Conservation (phyloP, 2,113 vertebrate genomes). For the Plecotus auritus region DNA sequence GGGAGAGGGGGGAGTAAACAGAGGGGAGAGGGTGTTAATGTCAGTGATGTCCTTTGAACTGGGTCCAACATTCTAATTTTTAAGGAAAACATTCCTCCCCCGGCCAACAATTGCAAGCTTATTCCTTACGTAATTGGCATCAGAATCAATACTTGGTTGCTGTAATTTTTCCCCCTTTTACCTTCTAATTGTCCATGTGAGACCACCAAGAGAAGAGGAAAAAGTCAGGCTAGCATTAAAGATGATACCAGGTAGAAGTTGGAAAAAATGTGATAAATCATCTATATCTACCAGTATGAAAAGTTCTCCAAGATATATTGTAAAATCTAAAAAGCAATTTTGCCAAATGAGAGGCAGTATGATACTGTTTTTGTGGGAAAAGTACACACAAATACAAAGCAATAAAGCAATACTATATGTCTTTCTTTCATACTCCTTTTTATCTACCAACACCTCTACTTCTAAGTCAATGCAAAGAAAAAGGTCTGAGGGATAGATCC, state of each 20-base stretch:
- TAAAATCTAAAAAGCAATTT: background rate
- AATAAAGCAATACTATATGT: background rate
- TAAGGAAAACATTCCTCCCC: conserved; percentile 32
- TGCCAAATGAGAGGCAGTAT: background rate
- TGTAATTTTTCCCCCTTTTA: background rate
- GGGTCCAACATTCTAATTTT: conserved; percentile 51
- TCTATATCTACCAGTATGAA: background rate
- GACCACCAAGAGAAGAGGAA: conserved; percentile 19
- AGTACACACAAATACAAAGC: background rate
- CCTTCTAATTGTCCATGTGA: conserved; percentile 19
- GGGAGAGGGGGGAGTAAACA: background rate
- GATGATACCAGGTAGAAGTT: background rate
- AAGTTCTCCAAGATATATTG: background rate
- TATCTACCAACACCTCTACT: background rate
- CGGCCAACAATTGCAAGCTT: conserved; percentile 28
- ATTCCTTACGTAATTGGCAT: conserved; percentile 46
- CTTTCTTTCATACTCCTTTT: background rate
- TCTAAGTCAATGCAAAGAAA: background rate
- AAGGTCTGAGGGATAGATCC: background rate
- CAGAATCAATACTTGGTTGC: background rate
- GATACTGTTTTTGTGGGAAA: background rate
- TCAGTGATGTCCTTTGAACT: conserved; percentile 40
- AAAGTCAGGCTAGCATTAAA: background rate
- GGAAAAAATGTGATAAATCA: conserved; percentile 20
- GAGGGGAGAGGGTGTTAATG: background rate